Base-by-base conservation (phyloP, 2,797 vertebrate species). In the Acanthurus lineatus region DNA sequence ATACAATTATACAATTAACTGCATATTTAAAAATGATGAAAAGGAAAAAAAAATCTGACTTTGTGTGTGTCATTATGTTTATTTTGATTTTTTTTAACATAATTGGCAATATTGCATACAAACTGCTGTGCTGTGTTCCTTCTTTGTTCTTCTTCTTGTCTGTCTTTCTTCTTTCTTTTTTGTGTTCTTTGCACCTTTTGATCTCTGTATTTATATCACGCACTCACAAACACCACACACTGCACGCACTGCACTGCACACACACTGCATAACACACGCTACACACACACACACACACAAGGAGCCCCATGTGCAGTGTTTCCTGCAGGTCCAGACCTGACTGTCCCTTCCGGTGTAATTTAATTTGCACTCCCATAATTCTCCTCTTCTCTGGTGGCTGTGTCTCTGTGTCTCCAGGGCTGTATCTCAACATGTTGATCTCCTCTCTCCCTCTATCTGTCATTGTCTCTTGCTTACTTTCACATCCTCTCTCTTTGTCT, bases 351-450 rank as follows among this genome's bases (percentile, higher is more conserved):
- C 94, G 92, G 93, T 94, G 91, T 95, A 95, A 96, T 95, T 95
- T 92, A 94, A 95, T 96, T 96, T 95, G 89, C 92, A 89, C 94
- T 94, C 92, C 91, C 92, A 91, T 95, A 94, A 95, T 94, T 95
- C 94, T 92, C 88, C 89, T 76, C 91, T 93, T 88, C 93, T 95
- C 93, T 92, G 90, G 91, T 92, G 92, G 88, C 90, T 87, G 67
- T 89, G 90, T 94, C 93, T 92, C 90, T 87, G 67, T 89, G 90
- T 94, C 93, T 92, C 92, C 62, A 82, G 89, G 91, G 94, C 86
- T 86, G 80, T 86, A 84, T 86, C 86, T 92, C 89, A 86, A 88
- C 90, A 86, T 91, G 90, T 87, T 90, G 82, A 88, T 91, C 83
- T 87, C 83, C 65, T 81, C 73, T 77, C 78, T 89, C 77, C 81